phyloP scores from a whole-genome alignment of 1,140 invertebrate genomes.

The Mya arenaria region DNA sequence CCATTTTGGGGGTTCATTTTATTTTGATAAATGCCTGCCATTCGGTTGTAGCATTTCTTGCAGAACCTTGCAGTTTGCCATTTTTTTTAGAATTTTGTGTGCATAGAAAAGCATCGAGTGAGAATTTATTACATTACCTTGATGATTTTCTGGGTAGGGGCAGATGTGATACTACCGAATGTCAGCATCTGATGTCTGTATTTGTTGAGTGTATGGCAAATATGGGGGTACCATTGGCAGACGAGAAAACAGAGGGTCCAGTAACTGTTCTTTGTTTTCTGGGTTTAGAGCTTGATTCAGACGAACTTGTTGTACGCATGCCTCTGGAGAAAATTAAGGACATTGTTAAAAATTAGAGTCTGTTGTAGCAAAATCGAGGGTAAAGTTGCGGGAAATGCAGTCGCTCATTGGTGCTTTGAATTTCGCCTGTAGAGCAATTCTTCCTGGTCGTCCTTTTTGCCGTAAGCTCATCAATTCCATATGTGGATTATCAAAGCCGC shows the following conservation, averaged over 20 bases:
- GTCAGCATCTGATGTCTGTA: background rate
- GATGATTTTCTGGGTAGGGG: background rate
- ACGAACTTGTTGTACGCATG: slow-evolving; percentile 27
- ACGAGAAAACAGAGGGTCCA: slow-evolving; percentile 28
- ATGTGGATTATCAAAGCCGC: slow-evolving; percentile 28
- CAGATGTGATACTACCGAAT: background rate
- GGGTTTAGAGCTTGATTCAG: slow-evolving; percentile 36
- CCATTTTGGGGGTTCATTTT: background rate
- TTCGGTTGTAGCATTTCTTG: too few relatives aligned
- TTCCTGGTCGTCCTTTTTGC: slow-evolving; percentile 35
- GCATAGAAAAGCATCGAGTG: background rate
- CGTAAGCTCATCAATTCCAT: slow-evolving; percentile 4
- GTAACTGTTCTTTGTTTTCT: slow-evolving; percentile 24
- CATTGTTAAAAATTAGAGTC: background rate
- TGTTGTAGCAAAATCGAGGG: background rate
- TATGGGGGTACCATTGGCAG: slow-evolving; percentile 17
- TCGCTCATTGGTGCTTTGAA: slow-evolving; percentile 46
- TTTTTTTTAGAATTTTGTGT: background rate
- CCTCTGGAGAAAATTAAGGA: slow-evolving; percentile 1
- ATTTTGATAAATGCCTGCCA: too few relatives aligned
- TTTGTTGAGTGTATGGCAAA: background rate
- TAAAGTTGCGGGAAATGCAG: slow-evolving; percentile 41
- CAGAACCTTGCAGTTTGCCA: background rate
- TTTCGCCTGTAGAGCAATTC: slow-evolving; percentile 42
- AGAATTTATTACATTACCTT: slow-evolving; percentile 8